A percentile compares a stretch with the other conserved stretches of the same genome.
Conservation (phyloP, 2,888 invertebrate species). For the Ennomos erosarius region DNA sequence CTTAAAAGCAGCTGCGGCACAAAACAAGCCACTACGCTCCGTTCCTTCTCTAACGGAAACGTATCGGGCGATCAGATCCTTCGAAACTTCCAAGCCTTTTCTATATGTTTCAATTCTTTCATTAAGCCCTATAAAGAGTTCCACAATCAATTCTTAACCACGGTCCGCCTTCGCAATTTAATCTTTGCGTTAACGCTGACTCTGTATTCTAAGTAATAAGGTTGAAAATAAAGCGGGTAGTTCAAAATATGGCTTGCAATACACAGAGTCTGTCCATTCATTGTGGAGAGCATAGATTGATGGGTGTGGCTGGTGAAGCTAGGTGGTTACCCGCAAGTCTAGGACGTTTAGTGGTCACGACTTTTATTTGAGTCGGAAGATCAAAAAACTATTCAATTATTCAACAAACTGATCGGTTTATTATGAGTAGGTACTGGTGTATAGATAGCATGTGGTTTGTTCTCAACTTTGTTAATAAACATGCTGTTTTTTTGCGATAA, state of each 20-base stretch:
- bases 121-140: conserved; percentile 79
- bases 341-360: conserved; percentile 54
- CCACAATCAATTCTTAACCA: conserved; percentile 77
- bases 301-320: conserved; percentile 71
- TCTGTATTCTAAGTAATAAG: conserved; percentile 42
- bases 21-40: background rate
- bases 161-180: conserved; percentile 57
- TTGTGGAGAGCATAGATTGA: conserved; percentile 82
- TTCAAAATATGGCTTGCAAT: conserved; percentile 46
- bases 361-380: conserved; percentile 20
- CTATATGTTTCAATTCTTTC: conserved; percentile 82
- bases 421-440: too few relatives aligned
- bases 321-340: conserved; percentile 70
- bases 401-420: too few relatives aligned
- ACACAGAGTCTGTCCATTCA: conserved; percentile 76
- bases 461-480: too few relatives aligned
- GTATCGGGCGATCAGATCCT: conserved; percentile 21
- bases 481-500: too few relatives aligned
- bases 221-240: conserved; percentile 42
- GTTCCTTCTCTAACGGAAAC: conserved; percentile 18
- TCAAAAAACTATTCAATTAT: too few relatives aligned
- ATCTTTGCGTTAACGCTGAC: conserved; percentile 31
- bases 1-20: background rate
- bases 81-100: conserved; percentile 45
- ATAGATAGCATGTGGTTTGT: too few relatives aligned